Evolutionary conservation across 2,797 vertebrate species (phyloP), one percentile per base, ranked within the genome.

Genomic region (Myotis findleyi): DNA sequence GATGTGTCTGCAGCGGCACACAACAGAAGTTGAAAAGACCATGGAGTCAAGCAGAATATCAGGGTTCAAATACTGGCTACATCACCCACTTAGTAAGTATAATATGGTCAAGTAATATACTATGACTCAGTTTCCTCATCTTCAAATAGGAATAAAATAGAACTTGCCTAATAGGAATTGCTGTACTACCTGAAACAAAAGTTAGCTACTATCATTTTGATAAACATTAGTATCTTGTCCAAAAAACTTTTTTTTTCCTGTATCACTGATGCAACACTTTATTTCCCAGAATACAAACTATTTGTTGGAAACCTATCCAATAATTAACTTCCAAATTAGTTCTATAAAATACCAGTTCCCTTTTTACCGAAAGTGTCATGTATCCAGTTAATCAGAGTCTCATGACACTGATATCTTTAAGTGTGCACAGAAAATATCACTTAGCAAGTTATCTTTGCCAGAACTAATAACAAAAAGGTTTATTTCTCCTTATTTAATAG

Each of bases 201-300:
- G 8, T 33, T 75, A 79, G 16, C 44, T 75, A 41, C 44, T 57
- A 88, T n/a, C 20, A 44, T 51, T 88, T 62, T 79, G 27, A 88
- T 71, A 87, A 91, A 79, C 20, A 47, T 62, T 47, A 93, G 57
- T 30, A 64, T 68, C 62, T 25, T 2, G 5, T 68, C 49, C 7
- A 80, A 85, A 80, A 96, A 47, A 68, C 47, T 30, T 44, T 16
- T 62, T 62, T 83, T 49, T 80, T 87, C 76, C 62, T 27, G 21
- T 33, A 47, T 47, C 41, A 66, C 27, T 85, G 14, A 93, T 51
- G 3, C 1, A 79, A 77, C 17, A 88, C 5, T 64, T 84, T 75
- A 62, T 80, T 86, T 51, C n/a, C 53, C 79, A 95, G 55, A 92
- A 73, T 47, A 94, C 21, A 93, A 94, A 83, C 41, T 64, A 88